phyloP scores from a whole-genome alignment of 2,113 vertebrate species.

The Coreoperca whiteheadi region DNA sequence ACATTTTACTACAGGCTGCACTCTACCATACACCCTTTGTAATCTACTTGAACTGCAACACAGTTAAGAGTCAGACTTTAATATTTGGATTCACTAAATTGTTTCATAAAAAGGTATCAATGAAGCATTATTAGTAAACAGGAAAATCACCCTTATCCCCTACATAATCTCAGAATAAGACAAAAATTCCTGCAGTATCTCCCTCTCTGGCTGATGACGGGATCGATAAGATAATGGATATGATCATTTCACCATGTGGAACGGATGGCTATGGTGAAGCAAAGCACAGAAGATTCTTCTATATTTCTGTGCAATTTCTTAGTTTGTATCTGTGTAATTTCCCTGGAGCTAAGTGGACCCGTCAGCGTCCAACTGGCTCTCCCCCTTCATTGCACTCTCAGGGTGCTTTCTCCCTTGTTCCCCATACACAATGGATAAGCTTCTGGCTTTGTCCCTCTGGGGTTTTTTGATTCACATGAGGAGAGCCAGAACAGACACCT shows the following conservation, averaged over 20 bases:
- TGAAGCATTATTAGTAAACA: conserved; percentile 26
- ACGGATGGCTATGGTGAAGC: conserved; percentile 50
- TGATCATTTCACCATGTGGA: conserved; percentile 41
- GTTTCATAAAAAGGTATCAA: conserved; percentile 46
- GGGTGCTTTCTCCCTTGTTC: conserved; percentile 48
- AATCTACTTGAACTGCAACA: conserved; percentile 24
- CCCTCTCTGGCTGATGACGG: conserved; percentile 38
- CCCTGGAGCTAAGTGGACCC: conserved; percentile 63
- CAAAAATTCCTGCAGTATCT: conserved; percentile 1
- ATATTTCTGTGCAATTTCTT: conserved; percentile 68
- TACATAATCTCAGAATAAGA: conserved; percentile 24
- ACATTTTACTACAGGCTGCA: background rate
- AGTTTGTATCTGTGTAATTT: conserved; percentile 66
- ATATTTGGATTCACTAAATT: conserved; percentile 32
- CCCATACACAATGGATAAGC: conserved; percentile 63
- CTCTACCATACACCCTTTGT: background rate
- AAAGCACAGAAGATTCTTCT: conserved; percentile 43
- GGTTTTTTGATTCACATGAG: conserved; percentile 75
- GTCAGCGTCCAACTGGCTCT: conserved; percentile 66
- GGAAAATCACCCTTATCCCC: conserved; percentile 39
- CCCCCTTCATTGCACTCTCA: conserved; percentile 41
- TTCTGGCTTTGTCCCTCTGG: conserved; percentile 68
- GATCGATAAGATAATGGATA: conserved; percentile 61
- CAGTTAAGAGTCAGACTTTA: conserved; percentile 16
- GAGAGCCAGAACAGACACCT: conserved; percentile 72